A percentile compares a stretch with the other conserved stretches of the same genome.
These are phyloP conservation scores for Poecilia picta DNA, from an alignment of 2,797 vertebrate genomes.

Conservation along the genomic window DNA sequence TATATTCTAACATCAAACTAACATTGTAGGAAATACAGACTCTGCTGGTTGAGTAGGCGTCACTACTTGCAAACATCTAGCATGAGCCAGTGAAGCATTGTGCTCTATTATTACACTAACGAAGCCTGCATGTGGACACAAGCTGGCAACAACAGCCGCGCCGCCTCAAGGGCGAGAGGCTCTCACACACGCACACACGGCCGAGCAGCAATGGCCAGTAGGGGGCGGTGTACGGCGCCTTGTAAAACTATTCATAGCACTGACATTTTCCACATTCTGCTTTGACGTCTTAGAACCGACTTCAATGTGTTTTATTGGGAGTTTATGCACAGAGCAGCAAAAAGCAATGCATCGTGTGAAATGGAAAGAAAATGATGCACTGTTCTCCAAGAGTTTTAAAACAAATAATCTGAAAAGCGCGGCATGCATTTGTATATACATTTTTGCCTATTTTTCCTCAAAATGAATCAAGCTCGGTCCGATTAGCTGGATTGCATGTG, in stretches of 20 bases:
- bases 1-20: neutral
- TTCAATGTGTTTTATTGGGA: neutral
- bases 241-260: neutral
- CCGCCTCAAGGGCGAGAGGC: conserved; percentile 40
- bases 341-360: neutral
- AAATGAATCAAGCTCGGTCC: neutral
- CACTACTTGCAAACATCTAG: conserved; percentile 82
- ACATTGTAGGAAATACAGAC: conserved; percentile 14
- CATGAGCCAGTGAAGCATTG: conserved; percentile 71
- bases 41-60: conserved; percentile 13
- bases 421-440: neutral
- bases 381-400: neutral
- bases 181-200: conserved; percentile 11
- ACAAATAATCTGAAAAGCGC: neutral
- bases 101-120: conserved; percentile 64
- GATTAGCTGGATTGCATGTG: neutral
- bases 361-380: neutral
- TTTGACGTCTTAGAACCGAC: neutral
- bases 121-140: conserved; percentile 58
- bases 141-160: conserved; percentile 70
- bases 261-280: neutral
- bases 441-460: neutral
- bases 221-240: conserved; percentile 23
- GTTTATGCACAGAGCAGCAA: neutral
- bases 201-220: conserved; percentile 54